Evolutionary conservation across 2,888 invertebrate genomes (phyloP).

Genomic region (Chaetoderma sp.): DNA sequence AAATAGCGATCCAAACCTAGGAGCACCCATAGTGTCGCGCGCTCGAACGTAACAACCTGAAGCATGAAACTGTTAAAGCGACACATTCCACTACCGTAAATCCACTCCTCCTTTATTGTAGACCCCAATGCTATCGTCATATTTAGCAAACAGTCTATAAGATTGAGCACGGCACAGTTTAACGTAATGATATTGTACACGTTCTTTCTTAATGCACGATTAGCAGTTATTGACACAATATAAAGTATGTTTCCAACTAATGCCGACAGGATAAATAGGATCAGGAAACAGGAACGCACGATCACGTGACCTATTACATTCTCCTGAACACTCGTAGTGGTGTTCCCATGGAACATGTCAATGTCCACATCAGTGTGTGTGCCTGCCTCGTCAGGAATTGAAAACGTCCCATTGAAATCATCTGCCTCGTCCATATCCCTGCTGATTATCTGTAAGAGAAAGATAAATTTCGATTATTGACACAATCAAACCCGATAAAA

Average conservation of each 20-base stretch:
- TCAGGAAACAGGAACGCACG: too few species aligned
- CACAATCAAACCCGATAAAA: too few species aligned
- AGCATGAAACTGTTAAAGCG: slow-evolving; percentile 52
- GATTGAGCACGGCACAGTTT: slow-evolving; percentile 51
- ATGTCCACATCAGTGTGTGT: too few species aligned
- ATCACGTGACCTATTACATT: too few species aligned
- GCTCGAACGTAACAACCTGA: slow-evolving; percentile 46
- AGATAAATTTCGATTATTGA: too few species aligned
- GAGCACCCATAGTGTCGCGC: slow-evolving; percentile 43
- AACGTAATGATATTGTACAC: slow-evolving; percentile 50
- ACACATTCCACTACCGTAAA: slow-evolving; percentile 48
- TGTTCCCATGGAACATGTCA: too few species aligned
- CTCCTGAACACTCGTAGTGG: too few species aligned
- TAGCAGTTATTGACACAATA: slow-evolving; percentile 50
- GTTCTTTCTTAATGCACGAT: slow-evolving; percentile 39
- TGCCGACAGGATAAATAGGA: slow-evolving; percentile 51
- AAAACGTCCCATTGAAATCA: too few species aligned
- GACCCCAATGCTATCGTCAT: slow-evolving; percentile 56
- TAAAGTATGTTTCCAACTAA: slow-evolving; percentile 56
- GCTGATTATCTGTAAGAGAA: too few species aligned
- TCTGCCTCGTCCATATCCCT: too few species aligned
- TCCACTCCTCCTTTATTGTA: slow-evolving; percentile 48
- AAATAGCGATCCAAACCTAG: slow-evolving; percentile 52
- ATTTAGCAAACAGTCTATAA: slow-evolving; percentile 54
- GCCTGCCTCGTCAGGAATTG: too few species aligned